These are phyloP conservation scores for Tetragnatha montana DNA, from an alignment of 2,888 invertebrate species.

Conservation along the genomic window DNA sequence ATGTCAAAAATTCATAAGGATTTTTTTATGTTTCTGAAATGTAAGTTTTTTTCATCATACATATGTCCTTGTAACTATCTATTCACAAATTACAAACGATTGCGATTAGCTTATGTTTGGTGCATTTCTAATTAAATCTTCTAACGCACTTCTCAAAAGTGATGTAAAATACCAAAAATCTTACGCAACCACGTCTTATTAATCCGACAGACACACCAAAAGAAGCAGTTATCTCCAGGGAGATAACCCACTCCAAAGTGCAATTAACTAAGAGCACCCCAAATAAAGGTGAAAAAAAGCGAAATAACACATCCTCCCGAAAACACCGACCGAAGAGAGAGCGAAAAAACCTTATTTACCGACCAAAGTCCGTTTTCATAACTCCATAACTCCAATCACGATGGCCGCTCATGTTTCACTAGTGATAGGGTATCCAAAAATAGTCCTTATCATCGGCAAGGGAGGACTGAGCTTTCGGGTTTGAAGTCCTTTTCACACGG, in stretches of 20 bases:
- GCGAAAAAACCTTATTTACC: constrained; percentile 50
- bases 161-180: background rate
- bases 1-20: too few species aligned
- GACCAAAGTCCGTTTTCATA: constrained; percentile 44
- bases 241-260: constrained; percentile 53
- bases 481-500: constrained; percentile 10
- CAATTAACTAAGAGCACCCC: constrained; percentile 37
- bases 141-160: background rate
- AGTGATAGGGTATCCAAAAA: constrained; percentile 47
- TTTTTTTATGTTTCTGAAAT: too few species aligned
- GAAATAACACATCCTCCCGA: constrained; percentile 22
- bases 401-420: constrained; percentile 22
- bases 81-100: too few species aligned
- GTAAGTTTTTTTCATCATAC: too few species aligned
- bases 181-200: constrained; percentile 2
- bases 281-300: constrained; percentile 5
- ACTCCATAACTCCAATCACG: constrained; percentile 36
- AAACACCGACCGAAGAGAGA: constrained; percentile 12
- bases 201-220: constrained; percentile 35
- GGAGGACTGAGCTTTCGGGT: constrained; percentile 9
- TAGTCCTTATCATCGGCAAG: constrained; percentile 24
- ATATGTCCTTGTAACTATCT: too few species aligned
- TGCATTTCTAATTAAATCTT: background rate
- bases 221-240: constrained; percentile 7
- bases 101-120: too few species aligned